phyloP scores from a whole-genome alignment of 2,113 vertebrate genomes.

The Dromaius novaehollandiae region DNA sequence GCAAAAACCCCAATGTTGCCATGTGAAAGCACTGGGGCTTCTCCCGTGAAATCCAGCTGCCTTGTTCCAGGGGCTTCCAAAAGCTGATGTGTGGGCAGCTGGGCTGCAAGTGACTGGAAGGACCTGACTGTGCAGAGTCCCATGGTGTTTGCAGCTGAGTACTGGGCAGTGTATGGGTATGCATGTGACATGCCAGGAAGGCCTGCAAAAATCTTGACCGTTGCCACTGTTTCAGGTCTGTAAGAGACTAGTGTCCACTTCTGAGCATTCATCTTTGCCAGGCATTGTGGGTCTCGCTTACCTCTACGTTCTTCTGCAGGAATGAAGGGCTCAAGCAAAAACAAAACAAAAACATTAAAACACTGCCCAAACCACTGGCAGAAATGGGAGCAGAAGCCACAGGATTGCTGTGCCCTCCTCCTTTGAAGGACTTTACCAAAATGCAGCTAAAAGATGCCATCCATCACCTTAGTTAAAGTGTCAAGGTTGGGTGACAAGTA shows the following conservation, averaged over 20 bases:
- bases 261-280: not conserved
- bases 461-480: accelerated
- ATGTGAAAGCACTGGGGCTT: not conserved
- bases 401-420: not conserved
- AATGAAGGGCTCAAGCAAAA: not conserved
- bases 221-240: not conserved
- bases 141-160: not conserved
- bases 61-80: accelerated
- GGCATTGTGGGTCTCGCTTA: accelerated
- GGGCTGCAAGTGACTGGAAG: not conserved
- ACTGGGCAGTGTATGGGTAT: not conserved
- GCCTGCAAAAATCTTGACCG: not conserved
- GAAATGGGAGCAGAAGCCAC: not conserved
- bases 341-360: not conserved
- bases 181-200: not conserved
- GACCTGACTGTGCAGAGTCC: not conserved
- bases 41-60: not conserved
- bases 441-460: not conserved
- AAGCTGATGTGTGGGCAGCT: not conserved
- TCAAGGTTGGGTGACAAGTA: accelerated
- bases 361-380: not conserved
- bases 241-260: not conserved
- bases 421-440: not conserved
- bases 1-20: not conserved
- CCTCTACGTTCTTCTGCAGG: not conserved